These are phyloP conservation scores for Cirrhinus mrigala DNA, from an alignment of 2,797 vertebrate genomes.

Conservation along the genomic window DNA sequence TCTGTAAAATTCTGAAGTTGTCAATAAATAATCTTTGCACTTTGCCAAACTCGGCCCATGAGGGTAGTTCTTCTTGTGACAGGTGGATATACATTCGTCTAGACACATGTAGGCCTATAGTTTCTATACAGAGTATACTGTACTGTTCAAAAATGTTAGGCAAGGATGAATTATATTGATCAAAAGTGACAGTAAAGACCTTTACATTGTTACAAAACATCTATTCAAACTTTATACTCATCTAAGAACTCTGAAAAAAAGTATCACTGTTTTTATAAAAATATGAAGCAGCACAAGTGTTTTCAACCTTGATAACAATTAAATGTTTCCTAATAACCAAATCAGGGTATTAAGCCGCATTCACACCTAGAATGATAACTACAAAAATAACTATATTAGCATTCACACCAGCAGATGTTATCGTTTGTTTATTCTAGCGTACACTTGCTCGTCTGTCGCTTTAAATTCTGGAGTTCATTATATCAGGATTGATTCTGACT, in stretches of 20 bases:
- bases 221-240: background rate
- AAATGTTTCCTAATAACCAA: background rate
- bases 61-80: background rate
- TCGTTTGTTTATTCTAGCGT: too few species aligned
- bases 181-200: background rate
- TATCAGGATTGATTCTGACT: too few species aligned
- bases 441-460: too few species aligned
- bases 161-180: background rate
- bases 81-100: background rate
- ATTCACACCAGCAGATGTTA: too few species aligned
- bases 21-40: background rate
- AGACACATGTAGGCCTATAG: background rate
- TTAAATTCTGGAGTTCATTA: too few species aligned
- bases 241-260: background rate
- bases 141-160: background rate
- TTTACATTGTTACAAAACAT: background rate
- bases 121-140: background rate
- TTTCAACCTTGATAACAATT: background rate
- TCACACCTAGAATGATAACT: too few species aligned
- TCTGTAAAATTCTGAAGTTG: background rate
- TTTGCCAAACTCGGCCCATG: background rate
- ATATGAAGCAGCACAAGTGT: too few species aligned
- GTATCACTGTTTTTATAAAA: background rate
- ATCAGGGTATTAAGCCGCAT: background rate
- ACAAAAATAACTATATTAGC: too few species aligned